phyloP scores from a whole-genome alignment of 2,113 vertebrate species.

The Salminus brasiliensis region DNA sequence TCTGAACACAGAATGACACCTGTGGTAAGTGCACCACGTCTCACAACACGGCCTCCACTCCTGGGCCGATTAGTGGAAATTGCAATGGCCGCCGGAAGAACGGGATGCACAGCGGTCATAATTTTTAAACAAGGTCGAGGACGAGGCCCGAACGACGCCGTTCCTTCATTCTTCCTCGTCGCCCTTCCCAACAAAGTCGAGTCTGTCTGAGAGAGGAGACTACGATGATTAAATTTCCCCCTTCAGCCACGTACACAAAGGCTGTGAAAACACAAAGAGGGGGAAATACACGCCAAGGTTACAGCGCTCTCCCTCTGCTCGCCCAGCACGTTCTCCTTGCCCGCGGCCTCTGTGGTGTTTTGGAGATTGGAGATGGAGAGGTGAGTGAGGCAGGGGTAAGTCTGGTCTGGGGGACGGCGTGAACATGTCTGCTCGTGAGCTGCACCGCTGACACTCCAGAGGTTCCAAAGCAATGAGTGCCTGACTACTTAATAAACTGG shows the following conservation, averaged over 20 bases:
- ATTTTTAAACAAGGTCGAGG: not conserved
- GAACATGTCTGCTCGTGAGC: constrained; percentile 61
- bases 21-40: not conserved
- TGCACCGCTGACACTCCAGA: constrained; percentile 67
- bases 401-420: constrained; percentile 49
- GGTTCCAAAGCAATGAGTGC: constrained; percentile 75
- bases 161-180: constrained; percentile 49
- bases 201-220: constrained; percentile 57
- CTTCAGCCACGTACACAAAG: constrained; percentile 64
- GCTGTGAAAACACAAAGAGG: constrained; percentile 51
- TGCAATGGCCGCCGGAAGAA: not conserved
- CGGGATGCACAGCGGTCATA: not conserved
- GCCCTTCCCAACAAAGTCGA: constrained; percentile 67
- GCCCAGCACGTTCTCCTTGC: constrained; percentile 1
- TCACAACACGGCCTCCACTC: not conserved
- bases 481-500: constrained; percentile 76
- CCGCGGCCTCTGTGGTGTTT: not conserved
- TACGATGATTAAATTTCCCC: constrained; percentile 70
- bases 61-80: not conserved
- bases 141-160: not conserved
- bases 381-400: constrained; percentile 21
- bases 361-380: not conserved
- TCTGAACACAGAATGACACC: constrained; percentile 17
- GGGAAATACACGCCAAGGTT: constrained; percentile 64
- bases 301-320: constrained; percentile 39